Evolutionary conservation across 1,140 invertebrate species (phyloP), one percentile per base, ranked within the genome.

Genomic region (Cryptotermes secundus): DNA sequence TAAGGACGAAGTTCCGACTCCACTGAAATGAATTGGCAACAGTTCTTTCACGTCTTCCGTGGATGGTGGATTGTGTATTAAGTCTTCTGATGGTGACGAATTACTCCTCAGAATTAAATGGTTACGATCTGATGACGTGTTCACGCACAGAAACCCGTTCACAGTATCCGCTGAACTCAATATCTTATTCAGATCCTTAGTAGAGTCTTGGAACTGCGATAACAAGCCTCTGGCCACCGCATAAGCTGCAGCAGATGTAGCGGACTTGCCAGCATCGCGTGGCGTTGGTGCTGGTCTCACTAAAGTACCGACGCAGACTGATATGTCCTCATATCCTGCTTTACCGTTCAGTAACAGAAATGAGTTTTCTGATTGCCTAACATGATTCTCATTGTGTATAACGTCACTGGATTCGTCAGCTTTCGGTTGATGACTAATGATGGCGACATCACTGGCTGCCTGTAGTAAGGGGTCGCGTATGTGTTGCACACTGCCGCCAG

Each of bases 351-450:
- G 26, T 72, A 72, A 72, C 1, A 72, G 26, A 31, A n/a, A n/a
- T 72, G 59, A 72, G 59, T 16, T 10, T 26, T 7, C 59, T 26
- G 59, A 31, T 72, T 72, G 59, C 59, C 59, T 31, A 72, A 72
- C 59, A 31, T n/a, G n/a, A 72, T 72, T 72, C 59, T 72, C 59
- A 26, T 72, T 72, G 31, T n/a, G 26, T 31, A 14, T 31, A 31
- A 72, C 59, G 59, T 72, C 59, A 72, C 59, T 31, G 59, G 26
- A 72, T 72, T 72, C 59, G 59, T 72, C 59, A 72, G 59, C 31
- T 12, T 31, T 31, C 59, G 0, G 59, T 16, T 16, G 59, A 10
- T 72, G 59, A 72, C n/a, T n/a, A 72, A n/a, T n/a, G n/a, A 31
- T n/a, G 26, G 4, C n/a, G 6, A 1, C 59, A 31, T 31, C 59